Evolutionary conservation across 2,797 vertebrate genomes (phyloP).

Genomic region (Ptychadena robeensis): DNA sequence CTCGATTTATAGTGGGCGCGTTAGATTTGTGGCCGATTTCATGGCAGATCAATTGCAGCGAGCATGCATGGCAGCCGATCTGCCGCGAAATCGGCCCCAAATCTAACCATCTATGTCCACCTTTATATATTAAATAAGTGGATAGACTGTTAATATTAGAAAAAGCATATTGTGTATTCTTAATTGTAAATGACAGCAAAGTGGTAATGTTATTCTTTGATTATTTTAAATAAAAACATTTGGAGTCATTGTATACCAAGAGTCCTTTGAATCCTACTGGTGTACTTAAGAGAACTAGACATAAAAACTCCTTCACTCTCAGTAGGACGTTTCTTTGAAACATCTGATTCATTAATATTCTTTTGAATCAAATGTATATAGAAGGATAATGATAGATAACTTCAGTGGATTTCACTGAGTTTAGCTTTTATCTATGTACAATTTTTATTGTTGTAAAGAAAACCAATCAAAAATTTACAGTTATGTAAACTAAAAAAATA

Average conservation of each 20-base stretch:
- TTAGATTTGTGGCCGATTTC: too few relatives aligned
- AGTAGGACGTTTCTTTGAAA: conserved; percentile 28
- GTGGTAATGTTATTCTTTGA: conserved; percentile 23
- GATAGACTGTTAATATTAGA: too few relatives aligned
- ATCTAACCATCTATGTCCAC: too few relatives aligned
- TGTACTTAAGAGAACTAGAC: not conserved
- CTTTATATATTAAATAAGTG: too few relatives aligned
- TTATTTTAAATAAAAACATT: conserved; percentile 19
- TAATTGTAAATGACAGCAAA: conserved; percentile 7
- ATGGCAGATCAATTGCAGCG: too few relatives aligned
- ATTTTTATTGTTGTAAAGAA: conserved; percentile 5
- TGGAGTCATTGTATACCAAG: conserved; percentile 6
- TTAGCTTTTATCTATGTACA: conserved; percentile 7
- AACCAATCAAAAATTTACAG: not conserved
- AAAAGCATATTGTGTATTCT: too few relatives aligned
- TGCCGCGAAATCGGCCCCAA: too few relatives aligned
- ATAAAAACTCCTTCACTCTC: conserved; percentile 20
- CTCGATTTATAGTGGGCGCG: too few relatives aligned
- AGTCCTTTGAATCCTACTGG: conserved; percentile 18
- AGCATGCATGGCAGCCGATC: too few relatives aligned
- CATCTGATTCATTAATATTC: conserved; percentile 28
- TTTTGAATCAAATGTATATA: conserved; percentile 16
- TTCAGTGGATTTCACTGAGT: conserved; percentile 19
- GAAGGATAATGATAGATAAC: conserved; percentile 28
- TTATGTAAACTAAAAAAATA: not conserved